A percentile compares a stretch with the other conserved stretches of the same genome.
phyloP scores from a whole-genome alignment of 2,888 invertebrate species.

The Dermolepida albohirtum region DNA sequence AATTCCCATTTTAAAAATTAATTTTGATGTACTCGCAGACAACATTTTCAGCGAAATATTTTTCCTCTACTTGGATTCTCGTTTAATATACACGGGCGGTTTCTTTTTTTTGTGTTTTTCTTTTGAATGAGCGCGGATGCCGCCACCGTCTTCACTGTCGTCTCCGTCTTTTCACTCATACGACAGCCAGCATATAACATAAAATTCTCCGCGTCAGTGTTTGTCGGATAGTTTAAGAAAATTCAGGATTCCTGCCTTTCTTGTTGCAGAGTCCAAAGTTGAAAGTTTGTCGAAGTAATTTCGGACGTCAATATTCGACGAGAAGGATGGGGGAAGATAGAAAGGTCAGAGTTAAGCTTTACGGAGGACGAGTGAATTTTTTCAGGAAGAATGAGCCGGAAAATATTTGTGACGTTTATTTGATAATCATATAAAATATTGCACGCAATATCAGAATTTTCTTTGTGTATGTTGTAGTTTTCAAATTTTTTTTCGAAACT shows the following conservation, averaged over 20 bases:
- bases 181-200: not conserved
- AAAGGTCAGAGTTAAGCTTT: not conserved
- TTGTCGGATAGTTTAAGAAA: conserved; percentile 24
- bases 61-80: no score
- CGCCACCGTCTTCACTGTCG: not conserved
- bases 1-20: no score
- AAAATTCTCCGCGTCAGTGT: conserved; percentile 24
- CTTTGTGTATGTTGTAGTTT: no score
- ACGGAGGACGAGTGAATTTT: not conserved
- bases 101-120: no score
- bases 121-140: no score
- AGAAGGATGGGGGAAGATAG: not conserved
- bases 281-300: conserved; percentile 31
- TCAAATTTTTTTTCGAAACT: no score
- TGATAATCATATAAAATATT: conserved; percentile 14
- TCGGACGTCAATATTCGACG: conserved; percentile 9
- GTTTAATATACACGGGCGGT: no score
- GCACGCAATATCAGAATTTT: not conserved
- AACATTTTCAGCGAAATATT: no score
- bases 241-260: conserved; percentile 10
- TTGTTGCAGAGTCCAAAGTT: not conserved
- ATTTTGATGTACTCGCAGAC: no score
- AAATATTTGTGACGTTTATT: not conserved
- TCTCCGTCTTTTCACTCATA: not conserved
- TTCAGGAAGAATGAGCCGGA: not conserved